Evolutionary conservation across 2,888 invertebrate species (phyloP).

Genomic region (Mythimna impura): DNA sequence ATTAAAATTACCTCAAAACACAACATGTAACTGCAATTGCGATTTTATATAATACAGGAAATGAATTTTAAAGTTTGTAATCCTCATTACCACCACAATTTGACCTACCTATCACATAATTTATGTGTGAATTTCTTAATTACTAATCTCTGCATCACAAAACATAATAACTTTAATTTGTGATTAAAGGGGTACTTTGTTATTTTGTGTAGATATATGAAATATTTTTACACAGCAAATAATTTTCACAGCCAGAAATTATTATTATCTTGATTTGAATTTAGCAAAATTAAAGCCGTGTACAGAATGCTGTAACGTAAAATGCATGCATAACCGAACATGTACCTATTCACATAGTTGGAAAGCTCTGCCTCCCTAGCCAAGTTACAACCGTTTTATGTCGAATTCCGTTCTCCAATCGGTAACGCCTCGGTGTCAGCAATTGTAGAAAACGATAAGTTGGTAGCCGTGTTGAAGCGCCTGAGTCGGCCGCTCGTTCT

Average conservation of each 20-base stretch:
- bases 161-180: slow-evolving; percentile 24
- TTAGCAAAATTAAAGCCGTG: too few species aligned
- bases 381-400: too few species aligned
- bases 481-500: too few species aligned
- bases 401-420: too few species aligned
- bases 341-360: too few species aligned
- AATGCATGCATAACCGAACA: too few species aligned
- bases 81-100: slow-evolving; percentile 18
- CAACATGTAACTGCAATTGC: background rate
- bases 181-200: background rate
- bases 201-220: slow-evolving; percentile 10
- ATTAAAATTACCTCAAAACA: slow-evolving; percentile 10
- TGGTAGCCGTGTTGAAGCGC: too few species aligned
- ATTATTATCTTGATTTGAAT: background rate
- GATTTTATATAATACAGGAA: slow-evolving; percentile 44
- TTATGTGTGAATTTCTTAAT: slow-evolving; percentile 54
- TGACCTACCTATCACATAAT: slow-evolving; percentile 18
- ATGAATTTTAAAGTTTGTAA: slow-evolving; percentile 20
- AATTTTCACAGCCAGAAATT: background rate
- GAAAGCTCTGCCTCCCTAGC: too few species aligned
- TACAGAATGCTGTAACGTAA: too few species aligned
- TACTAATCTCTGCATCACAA: slow-evolving; percentile 44
- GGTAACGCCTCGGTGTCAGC: too few species aligned
- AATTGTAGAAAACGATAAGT: too few species aligned
- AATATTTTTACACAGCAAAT: slow-evolving; percentile 3